Base-by-base conservation (phyloP, 2,797 vertebrate species). In the Megalops cyprinoides region DNA sequence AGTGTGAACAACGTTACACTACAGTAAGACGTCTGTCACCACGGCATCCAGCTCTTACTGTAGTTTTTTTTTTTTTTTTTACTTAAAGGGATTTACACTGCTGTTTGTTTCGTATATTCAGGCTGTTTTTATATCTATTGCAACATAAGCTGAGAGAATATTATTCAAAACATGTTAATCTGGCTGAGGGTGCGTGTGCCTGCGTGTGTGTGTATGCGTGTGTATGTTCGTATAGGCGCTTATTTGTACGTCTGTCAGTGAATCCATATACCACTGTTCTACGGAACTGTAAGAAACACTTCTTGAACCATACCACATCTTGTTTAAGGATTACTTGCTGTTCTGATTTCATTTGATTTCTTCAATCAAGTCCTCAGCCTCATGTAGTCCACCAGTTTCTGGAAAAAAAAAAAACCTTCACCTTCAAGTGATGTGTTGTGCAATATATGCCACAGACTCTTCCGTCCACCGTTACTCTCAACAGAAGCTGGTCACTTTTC, bases 401-500 rank as follows among this genome's bases (percentile, higher is more conserved):
- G 49, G 84, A 49, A 20, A 55, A 1, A 74, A 81, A 83, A 81
- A 73, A 85, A 86, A 84, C 77, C 87, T 87, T 89, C 87, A 88
- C 84, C 87, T 89, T 89, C 81, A 88, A 82, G 87, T 89, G 89
- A 93, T 90, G 89, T 91, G 90, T 93, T 90, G 93, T 95, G 94
- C 94, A 95, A 93, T 94, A 93, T 93, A 90, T 82, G 86, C 90
- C 88, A 90, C 84, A 86, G 85, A 91, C 87, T 85, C 90, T 92
- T 93, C 93, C 90, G 87, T 93, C 91, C 92, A 86, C 85, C 55
- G 83, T 84, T 77, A 79, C 86, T 88, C 85, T 87, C 86, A 86
- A 85, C 81, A 81, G 46, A 84, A 90, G 86, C 87, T 84, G 86
- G 77, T 87, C 87, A 84, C 73, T 82, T 77, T 83, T 58, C 79